phyloP scores from a whole-genome alignment of 2,888 invertebrate genomes.

The Adelphocoris suturalis region DNA sequence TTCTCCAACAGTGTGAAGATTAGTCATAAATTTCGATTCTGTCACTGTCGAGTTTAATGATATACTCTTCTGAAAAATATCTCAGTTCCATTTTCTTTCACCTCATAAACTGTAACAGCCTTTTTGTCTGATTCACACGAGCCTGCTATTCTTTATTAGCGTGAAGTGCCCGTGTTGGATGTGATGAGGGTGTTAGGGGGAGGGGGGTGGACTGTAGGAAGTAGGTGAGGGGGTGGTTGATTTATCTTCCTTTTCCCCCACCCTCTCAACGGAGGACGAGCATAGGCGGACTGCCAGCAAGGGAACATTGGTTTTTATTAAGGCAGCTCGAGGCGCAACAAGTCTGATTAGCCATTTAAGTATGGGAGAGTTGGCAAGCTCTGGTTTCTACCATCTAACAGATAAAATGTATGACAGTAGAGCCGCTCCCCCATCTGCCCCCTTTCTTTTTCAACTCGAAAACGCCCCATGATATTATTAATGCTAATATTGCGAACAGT shows the following conservation, averaged over 20 bases:
- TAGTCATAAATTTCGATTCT: not conserved
- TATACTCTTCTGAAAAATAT: not conserved
- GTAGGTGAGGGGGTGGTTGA: not conserved
- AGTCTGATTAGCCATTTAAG: constrained; percentile 64
- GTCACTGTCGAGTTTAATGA: not conserved
- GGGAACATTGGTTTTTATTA: constrained; percentile 62
- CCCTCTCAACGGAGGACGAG: not conserved
- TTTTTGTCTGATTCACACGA: constrained; percentile 42
- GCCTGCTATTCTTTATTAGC: constrained; percentile 35
- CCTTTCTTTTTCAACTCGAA: not conserved
- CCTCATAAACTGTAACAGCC: constrained; percentile 42
- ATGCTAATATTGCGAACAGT: too few relatives aligned
- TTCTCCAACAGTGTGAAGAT: not conserved
- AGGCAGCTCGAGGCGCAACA: constrained; percentile 52
- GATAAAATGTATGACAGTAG: constrained; percentile 4
- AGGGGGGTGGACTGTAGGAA: not conserved
- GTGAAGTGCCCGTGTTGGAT: not conserved
- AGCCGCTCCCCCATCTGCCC: not conserved
- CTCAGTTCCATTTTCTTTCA: constrained; percentile 46
- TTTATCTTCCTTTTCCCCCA: constrained; percentile 21
- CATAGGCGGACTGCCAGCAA: constrained; percentile 40
- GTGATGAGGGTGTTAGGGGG: too few relatives aligned
- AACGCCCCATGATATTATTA: too few relatives aligned
- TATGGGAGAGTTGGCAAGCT: constrained; percentile 53
- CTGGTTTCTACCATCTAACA: not conserved